phyloP scores from a whole-genome alignment of 2,888 invertebrate genomes.

The Dichetophora obliterata region DNA sequence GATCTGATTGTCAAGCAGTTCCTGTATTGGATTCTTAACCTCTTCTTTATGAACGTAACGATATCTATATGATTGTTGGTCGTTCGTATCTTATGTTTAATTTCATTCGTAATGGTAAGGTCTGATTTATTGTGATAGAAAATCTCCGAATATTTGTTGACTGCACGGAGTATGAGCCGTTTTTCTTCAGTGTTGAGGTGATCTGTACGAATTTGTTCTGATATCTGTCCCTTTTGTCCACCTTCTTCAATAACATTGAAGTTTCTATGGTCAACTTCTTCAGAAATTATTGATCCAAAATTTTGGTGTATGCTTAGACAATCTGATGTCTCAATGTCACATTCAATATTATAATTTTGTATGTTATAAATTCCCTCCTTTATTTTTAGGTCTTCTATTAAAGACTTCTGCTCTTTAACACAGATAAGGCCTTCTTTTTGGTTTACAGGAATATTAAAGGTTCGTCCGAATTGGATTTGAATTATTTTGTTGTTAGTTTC shows the following conservation, averaged over 20 bases:
- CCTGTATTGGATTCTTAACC: conserved; percentile 27
- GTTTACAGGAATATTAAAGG: too few relatives aligned
- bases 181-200: neutral
- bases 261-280: too few relatives aligned
- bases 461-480: too few relatives aligned
- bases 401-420: too few relatives aligned
- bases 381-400: too few relatives aligned
- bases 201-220: conserved; percentile 35
- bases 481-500: too few relatives aligned
- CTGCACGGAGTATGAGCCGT: neutral
- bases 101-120: conserved; percentile 6
- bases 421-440: too few relatives aligned
- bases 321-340: too few relatives aligned
- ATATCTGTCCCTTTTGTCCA: neutral
- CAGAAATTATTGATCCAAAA: too few relatives aligned
- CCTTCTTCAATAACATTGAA: neutral
- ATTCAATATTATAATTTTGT: too few relatives aligned
- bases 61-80: conserved; percentile 22
- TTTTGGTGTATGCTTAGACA: too few relatives aligned
- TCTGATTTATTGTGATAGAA: conserved; percentile 18
- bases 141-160: neutral
- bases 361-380: too few relatives aligned
- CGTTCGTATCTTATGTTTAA: conserved; percentile 17
- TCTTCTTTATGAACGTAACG: conserved; percentile 34
- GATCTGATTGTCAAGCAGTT: conserved; percentile 33